Conservation (phyloP, 2,113 vertebrate species). For the Neopipo cinnamomea region DNA sequence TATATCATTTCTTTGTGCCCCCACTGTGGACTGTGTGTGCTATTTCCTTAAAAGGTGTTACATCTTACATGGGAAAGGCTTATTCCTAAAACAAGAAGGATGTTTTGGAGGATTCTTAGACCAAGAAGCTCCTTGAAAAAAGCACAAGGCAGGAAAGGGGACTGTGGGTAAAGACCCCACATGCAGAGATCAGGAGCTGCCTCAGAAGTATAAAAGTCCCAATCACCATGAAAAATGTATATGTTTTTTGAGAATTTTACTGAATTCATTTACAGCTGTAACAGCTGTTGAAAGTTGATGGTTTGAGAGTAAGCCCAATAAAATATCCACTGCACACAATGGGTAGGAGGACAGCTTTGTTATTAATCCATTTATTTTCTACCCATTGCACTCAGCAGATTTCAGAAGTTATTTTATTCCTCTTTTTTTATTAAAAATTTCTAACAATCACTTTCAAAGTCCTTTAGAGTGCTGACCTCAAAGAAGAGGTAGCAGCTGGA, state of each 20-base stretch:
- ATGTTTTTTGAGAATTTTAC: not conserved
- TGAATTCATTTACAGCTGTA: not conserved
- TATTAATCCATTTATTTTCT: not conserved
- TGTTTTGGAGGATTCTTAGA: not conserved
- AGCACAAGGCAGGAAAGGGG: not conserved
- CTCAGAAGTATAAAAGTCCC: not conserved
- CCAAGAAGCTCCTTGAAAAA: not conserved
- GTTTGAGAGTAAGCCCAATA: not conserved
- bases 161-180: accelerated
- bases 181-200: not conserved
- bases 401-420: not conserved
- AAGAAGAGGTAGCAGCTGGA: not conserved
- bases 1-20: not conserved
- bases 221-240: not conserved
- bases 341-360: not conserved
- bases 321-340: not conserved
- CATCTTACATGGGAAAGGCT: accelerated
- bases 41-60: not conserved
- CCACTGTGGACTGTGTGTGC: accelerated
- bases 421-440: not conserved
- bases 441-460: not conserved
- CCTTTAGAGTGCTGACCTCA: not conserved
- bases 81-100: not conserved
- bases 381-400: not conserved
- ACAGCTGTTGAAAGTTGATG: not conserved